Percentiles rank a stretch among this genome's conserved stretches.
Evolutionary conservation across 2,888 invertebrate genomes (phyloP).

Genomic region (Apotomis turbidana): DNA sequence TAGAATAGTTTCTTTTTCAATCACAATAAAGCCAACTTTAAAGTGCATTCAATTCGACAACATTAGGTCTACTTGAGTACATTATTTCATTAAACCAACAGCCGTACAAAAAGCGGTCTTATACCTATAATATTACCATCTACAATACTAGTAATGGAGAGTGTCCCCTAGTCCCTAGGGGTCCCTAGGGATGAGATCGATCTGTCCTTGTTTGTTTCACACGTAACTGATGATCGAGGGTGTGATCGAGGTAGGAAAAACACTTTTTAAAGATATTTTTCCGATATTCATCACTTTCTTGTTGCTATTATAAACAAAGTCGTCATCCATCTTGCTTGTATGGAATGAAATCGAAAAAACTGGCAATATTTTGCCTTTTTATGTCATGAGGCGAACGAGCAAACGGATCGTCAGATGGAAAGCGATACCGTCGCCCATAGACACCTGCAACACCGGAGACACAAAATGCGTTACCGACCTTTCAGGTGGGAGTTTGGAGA

Average conservation of each 20-base stretch:
- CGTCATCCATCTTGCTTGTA: no score
- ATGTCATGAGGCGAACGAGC: no score
- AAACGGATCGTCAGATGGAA: no score
- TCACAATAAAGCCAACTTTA: slow-evolving; percentile 4
- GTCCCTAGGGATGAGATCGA: slow-evolving; percentile 5
- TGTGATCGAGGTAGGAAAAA: slow-evolving; percentile 5
- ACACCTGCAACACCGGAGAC: no score
- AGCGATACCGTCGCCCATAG: no score
- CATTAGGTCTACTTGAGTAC: slow-evolving; percentile 24
- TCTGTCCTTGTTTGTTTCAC: slow-evolving; percentile 23
- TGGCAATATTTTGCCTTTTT: no score
- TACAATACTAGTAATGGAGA: slow-evolving; percentile 1
- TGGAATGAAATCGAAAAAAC: no score
- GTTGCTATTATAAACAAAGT: no score
- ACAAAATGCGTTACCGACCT: no score
- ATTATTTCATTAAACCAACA: slow-evolving; percentile 15
- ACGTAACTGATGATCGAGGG: slow-evolving; percentile 25
- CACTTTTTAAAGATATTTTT: not conserved
- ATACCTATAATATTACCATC: not conserved
- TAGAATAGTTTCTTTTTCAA: no score
- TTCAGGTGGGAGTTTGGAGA: no score
- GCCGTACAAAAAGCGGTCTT: not conserved
- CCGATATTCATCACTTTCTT: not conserved
- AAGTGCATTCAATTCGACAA: slow-evolving; percentile 31
- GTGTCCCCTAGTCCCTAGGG: slow-evolving; percentile 19